Percentiles rank a stretch among this genome's conserved stretches.
phyloP scores from a whole-genome alignment of 2,797 vertebrate species.

The Ctenopoma multispine region DNA sequence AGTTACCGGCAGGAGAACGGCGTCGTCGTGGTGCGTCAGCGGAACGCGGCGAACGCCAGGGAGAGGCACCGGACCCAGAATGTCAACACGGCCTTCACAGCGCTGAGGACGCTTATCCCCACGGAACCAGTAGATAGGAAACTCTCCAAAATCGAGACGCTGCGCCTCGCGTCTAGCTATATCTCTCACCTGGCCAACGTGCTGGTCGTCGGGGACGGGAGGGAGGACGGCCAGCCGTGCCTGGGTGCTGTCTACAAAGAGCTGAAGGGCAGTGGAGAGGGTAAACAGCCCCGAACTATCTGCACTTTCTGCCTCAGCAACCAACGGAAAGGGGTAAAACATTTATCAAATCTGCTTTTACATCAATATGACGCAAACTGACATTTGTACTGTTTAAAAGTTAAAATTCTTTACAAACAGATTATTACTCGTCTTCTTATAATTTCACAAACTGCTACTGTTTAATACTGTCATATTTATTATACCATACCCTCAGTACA shows the following conservation, averaged over 20 bases:
- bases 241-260: conserved; percentile 82
- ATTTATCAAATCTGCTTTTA: not conserved
- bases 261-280: conserved; percentile 76
- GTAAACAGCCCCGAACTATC: conserved; percentile 88
- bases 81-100: conserved; percentile 92
- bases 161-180: conserved; percentile 92
- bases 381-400: too few relatives aligned
- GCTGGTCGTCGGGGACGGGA: conserved; percentile 87
- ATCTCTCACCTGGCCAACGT: conserved; percentile 93
- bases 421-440: too few relatives aligned
- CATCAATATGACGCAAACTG: too few relatives aligned
- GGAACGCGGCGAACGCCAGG: conserved; percentile 89
- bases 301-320: conserved; percentile 95
- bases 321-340: conserved; percentile 90
- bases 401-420: too few relatives aligned
- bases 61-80: conserved; percentile 92
- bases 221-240: conserved; percentile 89
- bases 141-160: conserved; percentile 92
- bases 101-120: conserved; percentile 91
- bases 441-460: not conserved
- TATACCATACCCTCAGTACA: not conserved
- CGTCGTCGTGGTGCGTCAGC: conserved; percentile 85
- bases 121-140: conserved; percentile 92
- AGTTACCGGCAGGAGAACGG: conserved; percentile 68
- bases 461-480: not conserved